These are phyloP conservation scores for Patella caerulea DNA, from an alignment of 2,888 invertebrate genomes.

Conservation along the genomic window DNA sequence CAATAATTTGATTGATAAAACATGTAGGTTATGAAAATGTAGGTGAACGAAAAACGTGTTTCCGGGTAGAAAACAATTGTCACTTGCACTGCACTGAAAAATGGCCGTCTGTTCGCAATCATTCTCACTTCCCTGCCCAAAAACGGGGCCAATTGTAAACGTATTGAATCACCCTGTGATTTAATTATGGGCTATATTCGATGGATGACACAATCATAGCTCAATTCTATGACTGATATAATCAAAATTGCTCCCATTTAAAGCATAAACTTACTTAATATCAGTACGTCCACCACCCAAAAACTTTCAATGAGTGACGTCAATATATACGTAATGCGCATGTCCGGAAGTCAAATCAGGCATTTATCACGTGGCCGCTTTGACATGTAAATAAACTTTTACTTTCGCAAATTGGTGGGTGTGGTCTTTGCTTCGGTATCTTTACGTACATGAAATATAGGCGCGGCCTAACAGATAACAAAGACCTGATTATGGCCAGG, in stretches of 20 bases:
- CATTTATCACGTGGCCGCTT: neutral
- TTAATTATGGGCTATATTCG: neutral
- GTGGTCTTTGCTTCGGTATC: too few species aligned
- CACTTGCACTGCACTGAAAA: neutral
- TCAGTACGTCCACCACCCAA: slow-evolving; percentile 22
- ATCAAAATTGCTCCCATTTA: neutral
- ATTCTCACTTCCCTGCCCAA: neutral
- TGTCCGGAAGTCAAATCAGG: slow-evolving; percentile 33
- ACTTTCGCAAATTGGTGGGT: neutral
- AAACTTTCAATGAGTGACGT: slow-evolving; percentile 40
- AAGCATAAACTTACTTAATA: slow-evolving; percentile 21
- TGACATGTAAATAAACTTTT: slow-evolving; percentile 2
- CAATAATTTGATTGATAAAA: too few species aligned
- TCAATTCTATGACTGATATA: neutral
- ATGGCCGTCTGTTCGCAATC: slow-evolving; percentile 7
- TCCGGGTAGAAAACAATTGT: slow-evolving; percentile 1
- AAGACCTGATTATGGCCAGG: too few species aligned
- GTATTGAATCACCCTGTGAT: neutral
- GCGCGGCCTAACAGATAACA: too few species aligned
- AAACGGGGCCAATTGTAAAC: neutral
- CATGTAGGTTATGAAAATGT: neutral
- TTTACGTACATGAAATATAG: too few species aligned
- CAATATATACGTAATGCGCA: slow-evolving; percentile 36
- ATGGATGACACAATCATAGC: neutral
- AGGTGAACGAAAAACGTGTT: slow-evolving; percentile 6